Evolutionary conservation across 2,797 vertebrate genomes (phyloP).

Genomic region (Micromesistius poutassou): DNA sequence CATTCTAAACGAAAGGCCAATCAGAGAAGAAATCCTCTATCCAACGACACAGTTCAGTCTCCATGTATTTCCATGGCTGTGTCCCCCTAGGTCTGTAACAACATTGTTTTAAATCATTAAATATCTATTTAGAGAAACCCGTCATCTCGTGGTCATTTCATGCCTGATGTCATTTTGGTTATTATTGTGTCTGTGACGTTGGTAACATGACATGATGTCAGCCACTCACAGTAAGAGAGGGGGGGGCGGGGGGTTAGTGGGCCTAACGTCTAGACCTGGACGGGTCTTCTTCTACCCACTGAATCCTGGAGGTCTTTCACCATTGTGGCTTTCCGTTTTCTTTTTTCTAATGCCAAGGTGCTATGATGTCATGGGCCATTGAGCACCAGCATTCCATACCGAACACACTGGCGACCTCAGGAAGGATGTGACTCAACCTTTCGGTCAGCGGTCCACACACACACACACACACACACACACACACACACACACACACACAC

Average conservation of each 20-base stretch:
- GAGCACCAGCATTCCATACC: slow-evolving; percentile 58
- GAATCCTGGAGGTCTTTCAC: slow-evolving; percentile 1
- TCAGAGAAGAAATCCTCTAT: slow-evolving; percentile 25
- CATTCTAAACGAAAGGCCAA: slow-evolving; percentile 26
- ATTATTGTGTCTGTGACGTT: neutral
- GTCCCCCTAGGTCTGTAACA: slow-evolving; percentile 48
- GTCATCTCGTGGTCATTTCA: slow-evolving; percentile 43
- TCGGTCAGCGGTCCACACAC: slow-evolving; percentile 53
- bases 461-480: slow-evolving; percentile 19
- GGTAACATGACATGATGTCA: neutral
- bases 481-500: slow-evolving; percentile 24
- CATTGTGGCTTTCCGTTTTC: slow-evolving; percentile 21
- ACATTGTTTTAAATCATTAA: slow-evolving; percentile 68
- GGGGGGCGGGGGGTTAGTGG: slow-evolving; percentile 15
- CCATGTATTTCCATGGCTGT: neutral
- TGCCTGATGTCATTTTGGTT: slow-evolving; percentile 37
- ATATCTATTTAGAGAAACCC: slow-evolving; percentile 71
- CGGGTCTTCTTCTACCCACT: neutral
- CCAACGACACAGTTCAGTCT: slow-evolving; percentile 37
- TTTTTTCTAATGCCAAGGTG: slow-evolving; percentile 43
- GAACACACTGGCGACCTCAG: slow-evolving; percentile 50
- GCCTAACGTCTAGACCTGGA: neutral
- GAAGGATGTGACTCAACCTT: slow-evolving; percentile 73
- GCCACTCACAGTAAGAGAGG: neutral
- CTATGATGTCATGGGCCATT: slow-evolving; percentile 60